Conservation (phyloP, 2,888 invertebrate genomes). For the Yponomeuta cagnagella region DNA sequence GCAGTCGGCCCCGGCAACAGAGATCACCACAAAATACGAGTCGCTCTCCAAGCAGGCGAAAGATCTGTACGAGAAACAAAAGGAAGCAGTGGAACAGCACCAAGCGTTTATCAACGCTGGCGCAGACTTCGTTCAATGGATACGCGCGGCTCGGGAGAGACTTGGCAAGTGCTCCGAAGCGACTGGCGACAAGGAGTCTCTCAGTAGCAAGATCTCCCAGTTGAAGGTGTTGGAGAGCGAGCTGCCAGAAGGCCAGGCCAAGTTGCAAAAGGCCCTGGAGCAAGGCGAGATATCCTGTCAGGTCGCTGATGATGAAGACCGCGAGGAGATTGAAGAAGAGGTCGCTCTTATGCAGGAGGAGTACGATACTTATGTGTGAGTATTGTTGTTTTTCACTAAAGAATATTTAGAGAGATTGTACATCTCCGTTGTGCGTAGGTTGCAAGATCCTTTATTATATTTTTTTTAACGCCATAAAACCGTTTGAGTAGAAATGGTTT, state of each 20-base stretch:
- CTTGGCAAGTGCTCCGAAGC: slow-evolving; percentile 94
- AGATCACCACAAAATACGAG: slow-evolving; percentile 94
- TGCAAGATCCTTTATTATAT: too few relatives aligned
- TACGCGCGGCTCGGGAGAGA: slow-evolving; percentile 91
- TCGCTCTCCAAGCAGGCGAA: slow-evolving; percentile 92
- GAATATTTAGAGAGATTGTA: not conserved
- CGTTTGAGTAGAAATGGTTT: too few relatives aligned
- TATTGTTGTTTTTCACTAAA: slow-evolving; percentile 26
- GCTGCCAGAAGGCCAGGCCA: slow-evolving; percentile 87
- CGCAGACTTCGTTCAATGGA: slow-evolving; percentile 94
- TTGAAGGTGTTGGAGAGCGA: slow-evolving; percentile 90
- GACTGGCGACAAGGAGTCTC: slow-evolving; percentile 91
- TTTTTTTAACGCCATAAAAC: too few relatives aligned
- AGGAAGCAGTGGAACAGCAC: slow-evolving; percentile 92
- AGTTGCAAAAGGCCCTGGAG: slow-evolving; percentile 87
- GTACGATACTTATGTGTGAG: slow-evolving; percentile 88
- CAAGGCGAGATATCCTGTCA: slow-evolving; percentile 92
- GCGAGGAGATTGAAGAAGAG: slow-evolving; percentile 94
- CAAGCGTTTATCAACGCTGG: slow-evolving; percentile 95
- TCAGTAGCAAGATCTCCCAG: slow-evolving; percentile 90
- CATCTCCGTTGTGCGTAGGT: too few relatives aligned
- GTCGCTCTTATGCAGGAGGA: slow-evolving; percentile 93
- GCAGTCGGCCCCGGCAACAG: slow-evolving; percentile 92
- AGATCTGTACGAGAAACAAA: slow-evolving; percentile 91
- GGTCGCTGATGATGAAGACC: slow-evolving; percentile 88